phyloP scores from a whole-genome alignment of 2,888 invertebrate genomes.

The Carabus problematicus region DNA sequence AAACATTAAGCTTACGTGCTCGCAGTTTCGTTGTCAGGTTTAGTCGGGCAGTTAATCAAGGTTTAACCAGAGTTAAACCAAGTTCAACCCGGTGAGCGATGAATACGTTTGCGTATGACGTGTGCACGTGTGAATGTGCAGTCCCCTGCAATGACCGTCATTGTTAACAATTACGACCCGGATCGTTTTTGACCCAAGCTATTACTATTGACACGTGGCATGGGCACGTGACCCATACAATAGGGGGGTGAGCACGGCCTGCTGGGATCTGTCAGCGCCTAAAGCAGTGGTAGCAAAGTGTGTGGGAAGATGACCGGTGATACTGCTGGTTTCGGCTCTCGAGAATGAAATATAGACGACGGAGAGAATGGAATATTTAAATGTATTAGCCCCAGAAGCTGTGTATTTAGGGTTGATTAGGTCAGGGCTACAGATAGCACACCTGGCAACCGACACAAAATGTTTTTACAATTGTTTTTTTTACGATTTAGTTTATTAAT shows the following conservation, averaged over 20 bases:
- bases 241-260: not conserved
- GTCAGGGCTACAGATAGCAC: not conserved
- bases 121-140: not conserved
- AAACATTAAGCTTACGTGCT: not conserved
- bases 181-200: slow-evolving; percentile 16
- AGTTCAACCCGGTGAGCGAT: not conserved
- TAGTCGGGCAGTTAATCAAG: slow-evolving; percentile 16
- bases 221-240: slow-evolving; percentile 13
- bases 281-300: not conserved
- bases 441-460: not conserved
- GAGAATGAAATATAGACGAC: too few relatives aligned
- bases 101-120: not conserved
- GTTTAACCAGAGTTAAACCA: not conserved
- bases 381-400: not conserved
- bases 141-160: not conserved
- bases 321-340: too few relatives aligned
- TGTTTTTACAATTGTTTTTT: too few relatives aligned
- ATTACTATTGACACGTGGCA: slow-evolving; percentile 8
- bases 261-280: slow-evolving; percentile 17
- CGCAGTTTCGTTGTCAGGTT: not conserved
- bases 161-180: slow-evolving; percentile 9
- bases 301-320: too few relatives aligned
- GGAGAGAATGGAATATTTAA: too few relatives aligned
- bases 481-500: too few relatives aligned
- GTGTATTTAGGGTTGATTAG: slow-evolving; percentile 8